Base-by-base conservation (phyloP, 2,797 vertebrate genomes). In the Centroberyx gerrardi region DNA sequence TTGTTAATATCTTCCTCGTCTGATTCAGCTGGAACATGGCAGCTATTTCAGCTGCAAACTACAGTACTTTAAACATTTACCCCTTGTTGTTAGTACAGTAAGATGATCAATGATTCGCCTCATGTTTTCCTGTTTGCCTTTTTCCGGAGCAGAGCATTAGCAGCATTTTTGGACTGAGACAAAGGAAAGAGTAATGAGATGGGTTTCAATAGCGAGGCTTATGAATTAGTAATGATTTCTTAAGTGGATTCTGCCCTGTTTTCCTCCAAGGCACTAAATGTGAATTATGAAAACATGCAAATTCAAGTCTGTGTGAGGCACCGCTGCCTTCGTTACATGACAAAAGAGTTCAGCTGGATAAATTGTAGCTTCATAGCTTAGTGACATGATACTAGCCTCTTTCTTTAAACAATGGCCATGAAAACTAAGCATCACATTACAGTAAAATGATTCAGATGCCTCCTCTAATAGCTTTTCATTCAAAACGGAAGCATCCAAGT, bases 181-280 rank as follows among this genome's bases (percentile, higher is more conserved):
- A 81, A 86, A 81, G 82, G 80, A 72, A 68, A 65, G 38, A 46
- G 53, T 88, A 87, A 90, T 90, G 81, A 82, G 86, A 90, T 86
- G 63, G 63, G 67, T 90, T 90, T 87, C 85, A 87, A 65, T 40
- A 46, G 74, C 83, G 70, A 80, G 81, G 74, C 78, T 79, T 62
- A 80, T 91, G 89, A 92, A 92, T 93, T 82, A 90, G 85, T 91
- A 76, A 94, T 92, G 88, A 88, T 82, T 86, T 74, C 74, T 88
- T 82, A 89, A 92, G 85, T 91, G 86, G 85, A 86, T 93, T 89
- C 88, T 79, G 82, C 88, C 83, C 46, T n/a, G 33, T 78, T 85
- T 89, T 71, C 85, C 90, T 92, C 81, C 40, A 66, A 92, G 87
- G 80, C 81, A 38, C 61, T 61, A 62, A 56, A 80, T 83, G 80